Evolutionary conservation across 2,113 vertebrate genomes (phyloP), one percentile per base, ranked within the genome.

Genomic region (Ancistrus triradiatus): DNA sequence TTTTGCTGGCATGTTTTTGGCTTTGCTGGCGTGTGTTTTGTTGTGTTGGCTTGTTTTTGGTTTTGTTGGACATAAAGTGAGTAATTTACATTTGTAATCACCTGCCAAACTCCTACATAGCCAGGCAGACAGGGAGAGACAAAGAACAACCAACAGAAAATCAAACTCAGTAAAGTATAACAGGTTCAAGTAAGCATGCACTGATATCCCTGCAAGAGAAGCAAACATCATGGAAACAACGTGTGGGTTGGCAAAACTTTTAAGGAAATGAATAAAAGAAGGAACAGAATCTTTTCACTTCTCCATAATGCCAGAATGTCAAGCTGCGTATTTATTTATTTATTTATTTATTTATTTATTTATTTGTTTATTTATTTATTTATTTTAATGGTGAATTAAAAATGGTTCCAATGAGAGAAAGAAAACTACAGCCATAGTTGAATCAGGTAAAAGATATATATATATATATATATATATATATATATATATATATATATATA

Each of bases 71-170:
- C n/a, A n/a, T n/a, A 70, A 78, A 78, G 74, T 70, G 68, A 68
- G 74, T 74, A 68, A 84, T 78, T 81, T 76, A 52, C 73, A 62
- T 68, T 74, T 70, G 72, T 79, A 80, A 82, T 76, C 72, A 78
- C 73, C 73, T 75, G 65, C 18, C 59, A 65, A 55, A 75, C 63
- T 72, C 77, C 70, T 79, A 79, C 77, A 47, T 33, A 80, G 44
- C 19, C 25, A 18, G 61, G 19, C 19, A 25, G 31, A 38, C 7
- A 7, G 4, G 53, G 44, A 40, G 15, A 7, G 3, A 59, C 37
- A 44, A 15, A 58, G 8, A 46, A 59, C 59, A 62, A 71, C 65
- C 58, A 63, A 59, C 52, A 58, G n/a, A 59, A 65, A 73, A 21
- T 68, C 70, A 53, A 14, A 59, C 40, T 3, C 0, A 53, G 57